Evolutionary conservation across 2,888 invertebrate species (phyloP).

Genomic region (Trichopria drosophilae): DNA sequence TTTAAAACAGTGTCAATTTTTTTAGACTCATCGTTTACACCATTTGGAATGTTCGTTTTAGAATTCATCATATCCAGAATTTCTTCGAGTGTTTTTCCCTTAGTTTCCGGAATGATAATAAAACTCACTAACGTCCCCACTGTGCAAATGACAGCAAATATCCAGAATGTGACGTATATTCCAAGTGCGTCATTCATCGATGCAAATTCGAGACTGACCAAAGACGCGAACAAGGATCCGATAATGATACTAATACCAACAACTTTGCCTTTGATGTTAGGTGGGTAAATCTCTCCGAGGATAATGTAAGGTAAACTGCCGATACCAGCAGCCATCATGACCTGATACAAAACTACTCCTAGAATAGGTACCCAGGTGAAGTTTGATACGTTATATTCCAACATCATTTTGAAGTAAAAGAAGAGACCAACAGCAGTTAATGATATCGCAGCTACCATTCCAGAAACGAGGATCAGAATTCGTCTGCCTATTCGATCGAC

Average conservation of each 20-base stretch:
- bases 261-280: constrained; percentile 1
- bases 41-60: no score
- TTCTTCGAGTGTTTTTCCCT: constrained; percentile 6
- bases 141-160: background rate
- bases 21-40: no score
- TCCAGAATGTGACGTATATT: constrained; percentile 1
- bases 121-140: background rate
- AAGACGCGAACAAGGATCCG: background rate
- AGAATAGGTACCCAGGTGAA: constrained; percentile 1
- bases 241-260: background rate
- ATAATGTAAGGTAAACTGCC: constrained; percentile 6
- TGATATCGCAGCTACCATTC: background rate
- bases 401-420: constrained; percentile 2
- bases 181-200: background rate
- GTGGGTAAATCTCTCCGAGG: constrained; percentile 6
- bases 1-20: no score
- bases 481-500: constrained; percentile 5
- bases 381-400: background rate
- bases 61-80: background rate
- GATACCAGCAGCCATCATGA: background rate
- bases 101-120: background rate
- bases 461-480: constrained; percentile 1
- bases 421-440: background rate
- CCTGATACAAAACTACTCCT: constrained; percentile 6
- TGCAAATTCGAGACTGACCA: background rate